phyloP scores from a whole-genome alignment of 2,888 invertebrate genomes.

The Plemyria rubiginata region DNA sequence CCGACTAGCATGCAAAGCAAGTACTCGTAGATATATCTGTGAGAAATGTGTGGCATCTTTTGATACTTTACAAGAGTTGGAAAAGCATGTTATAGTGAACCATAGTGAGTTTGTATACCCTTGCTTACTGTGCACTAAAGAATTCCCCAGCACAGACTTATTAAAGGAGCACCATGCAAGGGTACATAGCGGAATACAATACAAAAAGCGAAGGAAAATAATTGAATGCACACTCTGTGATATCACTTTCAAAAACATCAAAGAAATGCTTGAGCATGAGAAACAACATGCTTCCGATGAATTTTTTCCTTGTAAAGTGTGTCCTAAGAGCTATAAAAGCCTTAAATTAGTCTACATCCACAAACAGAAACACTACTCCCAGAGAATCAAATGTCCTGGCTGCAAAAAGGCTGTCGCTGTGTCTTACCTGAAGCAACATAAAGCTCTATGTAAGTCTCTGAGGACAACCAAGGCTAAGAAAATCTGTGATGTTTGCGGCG shows the following conservation, averaged over 20 bases:
- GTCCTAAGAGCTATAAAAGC: constrained; percentile 52
- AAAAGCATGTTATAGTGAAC: constrained; percentile 48
- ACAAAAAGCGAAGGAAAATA: constrained; percentile 56
- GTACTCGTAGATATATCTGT: constrained; percentile 48
- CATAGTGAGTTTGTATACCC: constrained; percentile 53
- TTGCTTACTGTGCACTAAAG: constrained; percentile 57
- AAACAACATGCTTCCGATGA: constrained; percentile 47
- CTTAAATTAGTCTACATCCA: constrained; percentile 57
- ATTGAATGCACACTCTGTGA: constrained; percentile 62
- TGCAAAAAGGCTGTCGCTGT: constrained; percentile 55
- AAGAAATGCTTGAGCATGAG: constrained; percentile 56
- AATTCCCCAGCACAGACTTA: constrained; percentile 47
- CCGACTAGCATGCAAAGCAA: constrained; percentile 47
- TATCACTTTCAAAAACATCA: constrained; percentile 52
- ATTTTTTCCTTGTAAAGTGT: constrained; percentile 56
- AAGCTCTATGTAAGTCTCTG: constrained; percentile 46
- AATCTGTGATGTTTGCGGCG: constrained; percentile 57
- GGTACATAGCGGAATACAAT: constrained; percentile 58
- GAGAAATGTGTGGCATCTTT: constrained; percentile 57
- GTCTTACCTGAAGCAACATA: constrained; percentile 54
- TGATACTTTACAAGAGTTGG: constrained; percentile 47
- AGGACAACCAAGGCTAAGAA: constrained; percentile 17
- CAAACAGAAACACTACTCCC: constrained; percentile 55
- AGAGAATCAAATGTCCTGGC: constrained; percentile 50
- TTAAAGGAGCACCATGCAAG: constrained; percentile 57